Base-by-base conservation (phyloP, 2,113 vertebrate genomes). In the Syngnathus floridae region DNA sequence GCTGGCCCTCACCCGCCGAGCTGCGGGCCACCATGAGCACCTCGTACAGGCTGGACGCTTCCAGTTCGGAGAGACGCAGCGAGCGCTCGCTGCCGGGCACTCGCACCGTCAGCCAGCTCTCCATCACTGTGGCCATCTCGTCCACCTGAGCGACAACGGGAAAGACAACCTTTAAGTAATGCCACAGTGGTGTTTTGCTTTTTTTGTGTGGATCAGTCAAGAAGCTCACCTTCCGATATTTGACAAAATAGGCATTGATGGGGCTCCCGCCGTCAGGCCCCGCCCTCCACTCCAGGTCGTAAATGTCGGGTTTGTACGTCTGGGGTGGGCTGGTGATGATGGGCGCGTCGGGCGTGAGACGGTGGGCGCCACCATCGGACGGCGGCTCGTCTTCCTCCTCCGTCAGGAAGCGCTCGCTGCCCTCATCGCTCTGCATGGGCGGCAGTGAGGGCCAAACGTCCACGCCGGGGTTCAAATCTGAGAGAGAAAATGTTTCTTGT, bases 1-100 rank as follows among this genome's bases (percentile, higher is more conserved):
- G 94, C 65, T 98, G 96, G 0, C 96, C 97, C 54, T 98, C 94
- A 0, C 96, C 96, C 0, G 90, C 93, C 0, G 90, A 72, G 0
- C 89, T 99, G 37, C 96, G 90, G 1, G 97, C 95, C 65, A 99
- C 96, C 97, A 99, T 99, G 64, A 98, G 74, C 7, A 98, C 95
- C 56, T 99, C 97, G 0, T 99, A 99, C 9, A 99, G 92, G 78
- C 97, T 98, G 54, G 94, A 94, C 0, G 97, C 86, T 70, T 98
- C 95, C 78, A 99, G 86, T 72, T 99, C 97, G 0, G 92, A 91
- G 31, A 99, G 89, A 6, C 82, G 91, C 69, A 99, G 92, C 71
- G 93, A 93, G 22, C 93, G 94, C 85, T 99, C 96, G 0, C 95
- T 98, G 77, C 95, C 95, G 0, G 97, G 97, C 37, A 99, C 94